phyloP scores from a whole-genome alignment of 2,797 vertebrate species.

The Acipenser transmontanus region DNA sequence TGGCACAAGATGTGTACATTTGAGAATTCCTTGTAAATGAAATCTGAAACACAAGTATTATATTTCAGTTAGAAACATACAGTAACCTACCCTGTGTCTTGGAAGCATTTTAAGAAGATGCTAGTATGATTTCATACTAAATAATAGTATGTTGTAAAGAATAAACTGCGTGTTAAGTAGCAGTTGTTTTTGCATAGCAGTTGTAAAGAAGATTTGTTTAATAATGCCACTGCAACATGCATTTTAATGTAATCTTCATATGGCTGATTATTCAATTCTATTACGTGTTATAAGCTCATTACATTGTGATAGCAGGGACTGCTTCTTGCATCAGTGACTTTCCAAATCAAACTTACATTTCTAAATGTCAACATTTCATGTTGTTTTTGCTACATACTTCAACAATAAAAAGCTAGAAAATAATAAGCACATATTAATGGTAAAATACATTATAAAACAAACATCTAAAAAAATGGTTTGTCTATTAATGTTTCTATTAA shows the following conservation, averaged over 20 bases:
- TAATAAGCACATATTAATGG: slow-evolving; percentile 81
- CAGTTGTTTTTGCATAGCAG: slow-evolving; percentile 67
- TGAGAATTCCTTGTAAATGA: too few species aligned
- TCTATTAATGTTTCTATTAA: background rate
- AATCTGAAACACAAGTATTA: too few species aligned
- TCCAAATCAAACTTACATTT: slow-evolving; percentile 84
- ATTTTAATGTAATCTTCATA: slow-evolving; percentile 83
- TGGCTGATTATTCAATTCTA: slow-evolving; percentile 76
- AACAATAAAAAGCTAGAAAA: slow-evolving; percentile 70
- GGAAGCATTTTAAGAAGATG: too few species aligned
- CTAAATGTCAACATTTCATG: slow-evolving; percentile 71
- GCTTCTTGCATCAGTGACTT: slow-evolving; percentile 75
- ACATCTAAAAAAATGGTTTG: slow-evolving; percentile 47
- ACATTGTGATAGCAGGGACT: slow-evolving; percentile 81
- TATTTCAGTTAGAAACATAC: too few species aligned
- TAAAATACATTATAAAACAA: slow-evolving; percentile 36
- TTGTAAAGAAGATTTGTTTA: slow-evolving; percentile 68
- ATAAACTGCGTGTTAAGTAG: slow-evolving; percentile 1
- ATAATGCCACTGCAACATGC: slow-evolving; percentile 76
- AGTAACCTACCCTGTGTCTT: too few species aligned
- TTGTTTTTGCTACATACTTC: slow-evolving; percentile 82
- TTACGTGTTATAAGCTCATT: slow-evolving; percentile 81
- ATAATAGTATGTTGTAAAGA: background rate
- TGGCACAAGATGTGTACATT: too few species aligned
- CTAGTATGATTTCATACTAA: background rate